Evolutionary conservation across 2,113 vertebrate genomes (phyloP).

Genomic region (Macrotus californicus): DNA sequence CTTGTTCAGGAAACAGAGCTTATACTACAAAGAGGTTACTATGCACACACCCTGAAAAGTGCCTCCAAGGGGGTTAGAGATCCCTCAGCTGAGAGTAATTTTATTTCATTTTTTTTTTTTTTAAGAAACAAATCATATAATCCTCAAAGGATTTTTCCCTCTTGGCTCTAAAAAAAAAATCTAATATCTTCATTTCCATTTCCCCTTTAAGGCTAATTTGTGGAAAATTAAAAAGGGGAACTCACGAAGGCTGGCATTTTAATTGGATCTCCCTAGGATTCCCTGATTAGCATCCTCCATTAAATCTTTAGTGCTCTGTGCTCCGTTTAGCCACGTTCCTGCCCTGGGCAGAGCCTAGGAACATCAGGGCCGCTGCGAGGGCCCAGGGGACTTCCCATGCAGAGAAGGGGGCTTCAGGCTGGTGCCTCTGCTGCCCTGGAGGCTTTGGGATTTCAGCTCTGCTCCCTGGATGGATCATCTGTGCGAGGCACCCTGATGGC

Average conservation of each 20-base stretch:
- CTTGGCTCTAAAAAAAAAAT: slow-evolving; percentile 73
- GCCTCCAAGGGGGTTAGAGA: neutral
- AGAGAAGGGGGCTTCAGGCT: neutral
- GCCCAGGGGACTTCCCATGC: neutral
- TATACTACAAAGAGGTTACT: neutral
- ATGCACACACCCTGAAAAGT: neutral
- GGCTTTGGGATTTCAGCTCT: neutral
- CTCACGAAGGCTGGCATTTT: slow-evolving; percentile 79
- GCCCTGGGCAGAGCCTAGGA: neutral
- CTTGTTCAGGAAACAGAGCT: neutral
- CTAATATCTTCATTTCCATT: slow-evolving; percentile 83
- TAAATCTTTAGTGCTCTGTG: slow-evolving; percentile 70
- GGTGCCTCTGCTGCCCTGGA: neutral
- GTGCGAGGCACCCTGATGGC: neutral
- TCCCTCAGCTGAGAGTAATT: neutral
- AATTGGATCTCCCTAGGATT: slow-evolving; percentile 83
- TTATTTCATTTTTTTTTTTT: slow-evolving; percentile 58
- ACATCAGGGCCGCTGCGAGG: accelerated
- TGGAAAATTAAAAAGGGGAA: slow-evolving; percentile 83
- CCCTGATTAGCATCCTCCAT: slow-evolving; percentile 80
- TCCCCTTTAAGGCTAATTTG: slow-evolving; percentile 83
- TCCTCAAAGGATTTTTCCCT: slow-evolving; percentile 81
- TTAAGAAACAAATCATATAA: slow-evolving; percentile 73
- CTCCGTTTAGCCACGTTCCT: slow-evolving; percentile 29
- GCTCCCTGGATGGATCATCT: neutral